Evolutionary conservation across 2,797 vertebrate genomes (phyloP).

Genomic region (Gobio occitaniae): DNA sequence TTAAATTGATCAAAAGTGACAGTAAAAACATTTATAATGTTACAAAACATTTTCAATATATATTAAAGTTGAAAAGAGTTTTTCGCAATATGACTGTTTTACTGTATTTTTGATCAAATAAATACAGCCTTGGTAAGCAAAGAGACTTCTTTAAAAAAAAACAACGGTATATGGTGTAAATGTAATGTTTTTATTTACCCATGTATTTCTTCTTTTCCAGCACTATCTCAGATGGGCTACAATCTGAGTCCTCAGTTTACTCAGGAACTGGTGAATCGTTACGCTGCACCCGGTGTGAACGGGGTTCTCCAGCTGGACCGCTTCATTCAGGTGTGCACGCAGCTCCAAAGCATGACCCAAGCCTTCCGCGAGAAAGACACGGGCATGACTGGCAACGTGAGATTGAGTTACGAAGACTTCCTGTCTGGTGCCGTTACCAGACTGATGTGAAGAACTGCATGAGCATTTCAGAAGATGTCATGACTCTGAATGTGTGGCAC

Average conservation of each 20-base stretch:
- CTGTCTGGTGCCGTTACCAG: constrained; percentile 82
- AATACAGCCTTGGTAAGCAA: background rate
- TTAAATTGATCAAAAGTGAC: background rate
- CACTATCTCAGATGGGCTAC: constrained; percentile 95
- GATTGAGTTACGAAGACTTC: constrained; percentile 94
- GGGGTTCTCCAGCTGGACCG: constrained; percentile 89
- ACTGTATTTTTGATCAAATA: too few relatives aligned
- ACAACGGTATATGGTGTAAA: background rate
- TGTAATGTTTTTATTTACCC: background rate
- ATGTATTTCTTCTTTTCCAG: constrained; percentile 70
- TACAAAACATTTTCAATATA: background rate
- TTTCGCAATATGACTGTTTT: background rate
- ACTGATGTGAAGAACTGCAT: constrained; percentile 82
- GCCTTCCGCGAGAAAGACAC: constrained; percentile 92
- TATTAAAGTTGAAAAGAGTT: background rate
- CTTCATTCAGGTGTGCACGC: constrained; percentile 95
- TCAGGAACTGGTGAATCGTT: constrained; percentile 83
- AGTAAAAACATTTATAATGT: background rate
- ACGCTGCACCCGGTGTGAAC: constrained; percentile 50
- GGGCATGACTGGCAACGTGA: constrained; percentile 79
- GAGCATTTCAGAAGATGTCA: constrained; percentile 26
- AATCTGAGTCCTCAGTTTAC: constrained; percentile 94
- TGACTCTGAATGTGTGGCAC: constrained; percentile 33
- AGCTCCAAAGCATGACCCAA: constrained; percentile 91
- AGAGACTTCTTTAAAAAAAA: background rate